These are phyloP conservation scores for Desoria tigrina DNA, from an alignment of 2,888 invertebrate genomes.

Conservation along the genomic window DNA sequence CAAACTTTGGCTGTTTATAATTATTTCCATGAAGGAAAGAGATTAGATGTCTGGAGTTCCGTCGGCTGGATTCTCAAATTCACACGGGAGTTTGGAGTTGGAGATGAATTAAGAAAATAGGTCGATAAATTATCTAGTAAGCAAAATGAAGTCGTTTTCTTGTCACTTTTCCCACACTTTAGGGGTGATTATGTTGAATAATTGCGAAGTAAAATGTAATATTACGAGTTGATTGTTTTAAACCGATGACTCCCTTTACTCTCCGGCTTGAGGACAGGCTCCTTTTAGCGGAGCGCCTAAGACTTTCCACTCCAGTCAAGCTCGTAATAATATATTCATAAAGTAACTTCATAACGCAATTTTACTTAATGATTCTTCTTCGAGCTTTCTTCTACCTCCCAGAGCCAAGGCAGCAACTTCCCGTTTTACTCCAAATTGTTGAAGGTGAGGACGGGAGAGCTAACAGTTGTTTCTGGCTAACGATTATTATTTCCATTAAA, in stretches of 20 bases:
- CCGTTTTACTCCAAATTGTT: background rate
- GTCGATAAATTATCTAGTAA: slow-evolving; percentile 18
- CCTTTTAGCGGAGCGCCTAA: background rate
- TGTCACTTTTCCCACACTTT: slow-evolving; percentile 27
- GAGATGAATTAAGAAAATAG: slow-evolving; percentile 8
- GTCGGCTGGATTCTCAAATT: background rate
- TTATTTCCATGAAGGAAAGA: background rate
- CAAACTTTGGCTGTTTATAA: too few species aligned
- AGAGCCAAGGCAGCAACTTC: too few species aligned
- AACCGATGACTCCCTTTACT: background rate
- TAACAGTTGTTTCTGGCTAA: background rate
- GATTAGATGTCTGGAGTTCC: background rate
- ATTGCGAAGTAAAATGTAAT: slow-evolving; percentile 24
- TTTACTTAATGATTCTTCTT: slow-evolving; percentile 14
- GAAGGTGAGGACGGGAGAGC: background rate
- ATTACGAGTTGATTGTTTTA: slow-evolving; percentile 14
- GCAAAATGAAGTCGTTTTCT: slow-evolving; percentile 24
- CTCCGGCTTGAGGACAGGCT: background rate
- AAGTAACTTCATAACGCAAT: slow-evolving; percentile 6
- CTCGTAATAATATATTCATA: slow-evolving; percentile 14
- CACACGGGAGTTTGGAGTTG: background rate
- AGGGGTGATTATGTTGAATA: slow-evolving; percentile 32
- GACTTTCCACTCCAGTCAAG: background rate
- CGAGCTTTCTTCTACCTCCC: background rate
- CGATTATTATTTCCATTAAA: slow-evolving; percentile 14